Base-by-base conservation (phyloP, 2,888 invertebrate species). In the Chrysolina oricalcia region DNA sequence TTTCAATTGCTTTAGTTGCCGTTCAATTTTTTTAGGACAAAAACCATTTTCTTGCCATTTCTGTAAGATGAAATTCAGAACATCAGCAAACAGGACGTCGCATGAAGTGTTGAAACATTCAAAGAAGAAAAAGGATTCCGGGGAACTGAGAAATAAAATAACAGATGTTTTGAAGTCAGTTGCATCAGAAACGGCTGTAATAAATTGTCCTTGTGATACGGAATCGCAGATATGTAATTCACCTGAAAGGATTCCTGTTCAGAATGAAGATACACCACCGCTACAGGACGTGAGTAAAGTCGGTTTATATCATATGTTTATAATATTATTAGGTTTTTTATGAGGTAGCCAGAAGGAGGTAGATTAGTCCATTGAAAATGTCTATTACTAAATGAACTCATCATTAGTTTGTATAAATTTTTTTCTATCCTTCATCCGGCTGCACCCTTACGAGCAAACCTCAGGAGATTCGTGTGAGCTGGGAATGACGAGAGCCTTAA, bases 21-120 rank as follows among this genome's bases (percentile, higher is more conserved):
- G 46, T 72, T 70, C 17, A 50, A 27, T 48, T 50, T 71, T 78
- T 80, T 65, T 64, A 83, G 84, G 82, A 11, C 78, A 74, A 8
- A 81, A 81, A 75, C 82, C 82, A 11, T 77, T 83, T 72, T 72
- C 77, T 9, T 85, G 85, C 93, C 88, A 89, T 0, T 87, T 91
- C 72, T 94, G 94, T 85, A 89, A 90, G n/a, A 87, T 90, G 76
- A 88, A 89, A 74, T 94, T 94, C 85, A 88, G 94, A 48, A 94
- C 93, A 0, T 91, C 92, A 0, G 93, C 93, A 0, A 93, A 93
- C 81, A 89, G 92, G 56, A 93, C 93, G 84, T 91, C 91, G 41
- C 94, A 94, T 83, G 88, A 92, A 72, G 79, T 88, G 19, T 89
- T 90, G 8, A 92, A 92, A 78, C 85, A 83, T 65, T 68, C 27